Conservation (phyloP, 64 coral and sea anemone genomes). For the Actinia equina region DNA sequence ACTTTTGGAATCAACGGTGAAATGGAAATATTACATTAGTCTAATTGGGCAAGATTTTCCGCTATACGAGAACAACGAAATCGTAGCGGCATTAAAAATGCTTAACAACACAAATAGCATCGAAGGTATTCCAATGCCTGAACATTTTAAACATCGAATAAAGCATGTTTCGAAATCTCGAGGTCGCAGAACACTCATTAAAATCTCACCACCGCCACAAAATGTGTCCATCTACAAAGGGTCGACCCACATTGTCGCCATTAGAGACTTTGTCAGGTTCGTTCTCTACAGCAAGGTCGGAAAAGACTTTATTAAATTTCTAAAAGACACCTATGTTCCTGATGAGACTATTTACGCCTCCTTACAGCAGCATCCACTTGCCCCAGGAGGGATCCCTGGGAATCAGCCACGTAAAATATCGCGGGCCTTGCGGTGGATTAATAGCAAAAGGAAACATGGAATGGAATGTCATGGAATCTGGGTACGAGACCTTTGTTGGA, state of each 20-base stretch:
- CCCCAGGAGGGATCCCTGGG: constrained; percentile 12
- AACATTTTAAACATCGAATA: not conserved
- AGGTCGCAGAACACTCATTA: not conserved
- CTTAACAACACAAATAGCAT: constrained; percentile 33
- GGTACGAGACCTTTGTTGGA: constrained; percentile 29
- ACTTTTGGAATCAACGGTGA: not conserved
- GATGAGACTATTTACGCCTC: constrained; percentile 44
- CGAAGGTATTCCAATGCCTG: constrained; percentile 2
- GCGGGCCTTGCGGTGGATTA: constrained; percentile 7
- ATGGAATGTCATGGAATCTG: constrained; percentile 7
- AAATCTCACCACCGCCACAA: constrained; percentile 20
- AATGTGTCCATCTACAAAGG: constrained; percentile 26
- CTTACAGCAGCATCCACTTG: constrained; percentile 33
- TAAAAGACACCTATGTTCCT: constrained; percentile 17
- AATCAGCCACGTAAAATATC: constrained; percentile 2
- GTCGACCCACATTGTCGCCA: constrained; percentile 21
- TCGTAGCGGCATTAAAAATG: constrained; percentile 11
- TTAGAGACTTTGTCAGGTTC: constrained; percentile 29
- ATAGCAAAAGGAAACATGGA: not conserved
- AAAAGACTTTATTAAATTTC: constrained; percentile 6
- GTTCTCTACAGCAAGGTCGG: constrained; percentile 11
- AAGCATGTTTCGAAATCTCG: not conserved
- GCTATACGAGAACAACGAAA: constrained; percentile 35
- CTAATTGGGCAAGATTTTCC: constrained; percentile 41
- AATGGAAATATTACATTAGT: constrained; percentile 53